Conservation (phyloP, 2,888 invertebrate genomes). For the Limnephilus lunatus region DNA sequence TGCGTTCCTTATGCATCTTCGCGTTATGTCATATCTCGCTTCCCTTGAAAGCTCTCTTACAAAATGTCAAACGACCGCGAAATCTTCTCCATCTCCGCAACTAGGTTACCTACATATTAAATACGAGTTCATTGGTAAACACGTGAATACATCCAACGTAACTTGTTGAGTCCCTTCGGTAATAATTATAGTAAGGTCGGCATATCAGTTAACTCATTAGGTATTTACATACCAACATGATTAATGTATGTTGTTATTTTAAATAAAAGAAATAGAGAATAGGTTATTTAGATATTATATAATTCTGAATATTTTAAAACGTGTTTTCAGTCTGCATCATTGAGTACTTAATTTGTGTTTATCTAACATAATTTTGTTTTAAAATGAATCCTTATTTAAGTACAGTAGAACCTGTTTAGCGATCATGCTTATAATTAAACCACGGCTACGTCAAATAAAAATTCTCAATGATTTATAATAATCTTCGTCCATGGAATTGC, state of each 20-base stretch:
- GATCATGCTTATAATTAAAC: background rate
- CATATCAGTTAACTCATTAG: background rate
- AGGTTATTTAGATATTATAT: background rate
- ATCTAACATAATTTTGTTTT: background rate
- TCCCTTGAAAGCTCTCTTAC: background rate
- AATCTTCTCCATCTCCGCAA: background rate
- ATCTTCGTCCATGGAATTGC: background rate
- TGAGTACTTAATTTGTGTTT: background rate
- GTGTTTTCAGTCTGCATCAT: background rate
- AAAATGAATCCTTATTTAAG: background rate
- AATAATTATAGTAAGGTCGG: background rate
- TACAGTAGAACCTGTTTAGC: background rate
- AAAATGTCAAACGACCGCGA: background rate
- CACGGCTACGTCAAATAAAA: no score
- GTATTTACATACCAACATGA: background rate
- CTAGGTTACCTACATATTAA: background rate
- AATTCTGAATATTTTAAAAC: background rate
- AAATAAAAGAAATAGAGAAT: background rate
- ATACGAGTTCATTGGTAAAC: background rate
- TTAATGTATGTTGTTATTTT: background rate
- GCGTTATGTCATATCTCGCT: background rate
- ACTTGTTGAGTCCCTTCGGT: background rate
- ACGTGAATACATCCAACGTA: background rate
- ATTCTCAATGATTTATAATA: background rate
- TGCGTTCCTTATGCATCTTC: background rate